phyloP scores from a whole-genome alignment of 2,113 vertebrate genomes.

The human region DNA sequence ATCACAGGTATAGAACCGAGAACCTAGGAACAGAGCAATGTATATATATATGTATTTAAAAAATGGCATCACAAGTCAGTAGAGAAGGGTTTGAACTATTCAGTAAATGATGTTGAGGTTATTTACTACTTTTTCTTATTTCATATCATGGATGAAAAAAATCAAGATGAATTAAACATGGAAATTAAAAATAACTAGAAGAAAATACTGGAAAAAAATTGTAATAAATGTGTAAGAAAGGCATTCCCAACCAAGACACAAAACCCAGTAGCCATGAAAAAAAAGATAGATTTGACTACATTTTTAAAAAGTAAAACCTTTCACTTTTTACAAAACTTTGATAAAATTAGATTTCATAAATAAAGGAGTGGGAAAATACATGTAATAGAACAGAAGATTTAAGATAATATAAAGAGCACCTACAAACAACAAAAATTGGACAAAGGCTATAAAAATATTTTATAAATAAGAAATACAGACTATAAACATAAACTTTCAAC shows the following conservation, averaged over 20 bases:
- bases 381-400: neutral
- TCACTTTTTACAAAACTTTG: too few relatives aligned
- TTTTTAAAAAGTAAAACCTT: neutral
- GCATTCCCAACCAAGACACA: neutral
- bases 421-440: neutral
- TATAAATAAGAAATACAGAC: neutral
- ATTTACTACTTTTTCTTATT: neutral
- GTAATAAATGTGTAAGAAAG: neutral
- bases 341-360: neutral
- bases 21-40: neutral
- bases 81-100: neutral
- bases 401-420: neutral
- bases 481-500: neutral
- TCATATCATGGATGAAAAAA: neutral
- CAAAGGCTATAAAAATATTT: neutral
- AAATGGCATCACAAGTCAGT: neutral
- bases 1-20: neutral
- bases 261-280: neutral
- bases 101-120: neutral
- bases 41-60: neutral
- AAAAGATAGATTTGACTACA: neutral
- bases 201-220: neutral
- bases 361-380: neutral
- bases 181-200: constrained; percentile 18
- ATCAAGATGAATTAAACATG: neutral